These are phyloP conservation scores for Eremobia ochroleuca DNA, from an alignment of 2,888 invertebrate genomes.

Conservation along the genomic window DNA sequence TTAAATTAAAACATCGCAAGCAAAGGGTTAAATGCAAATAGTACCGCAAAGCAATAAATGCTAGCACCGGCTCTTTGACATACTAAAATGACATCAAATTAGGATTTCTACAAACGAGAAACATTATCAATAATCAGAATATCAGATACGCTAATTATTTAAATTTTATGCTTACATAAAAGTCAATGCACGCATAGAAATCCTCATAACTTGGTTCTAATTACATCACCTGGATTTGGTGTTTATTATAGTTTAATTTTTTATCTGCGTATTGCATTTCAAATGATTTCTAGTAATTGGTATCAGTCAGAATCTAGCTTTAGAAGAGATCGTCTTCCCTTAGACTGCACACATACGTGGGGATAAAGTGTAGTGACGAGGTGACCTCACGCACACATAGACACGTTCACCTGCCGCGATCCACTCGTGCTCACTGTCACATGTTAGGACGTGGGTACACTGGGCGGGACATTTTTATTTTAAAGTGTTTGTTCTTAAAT, in stretches of 20 bases:
- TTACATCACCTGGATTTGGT: conserved; percentile 32
- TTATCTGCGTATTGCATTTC: conserved; percentile 36
- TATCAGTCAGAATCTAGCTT: conserved; percentile 65
- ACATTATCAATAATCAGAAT: conserved; percentile 23
- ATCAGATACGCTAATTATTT: conserved; percentile 4
- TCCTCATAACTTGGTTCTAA: conserved; percentile 27
- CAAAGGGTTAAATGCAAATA: background rate
- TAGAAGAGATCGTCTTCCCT: conserved; percentile 72
- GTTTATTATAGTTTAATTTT: conserved; percentile 42
- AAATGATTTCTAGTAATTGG: conserved; percentile 51
- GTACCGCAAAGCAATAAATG: background rate
- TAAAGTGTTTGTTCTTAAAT: background rate
- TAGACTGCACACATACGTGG: conserved; percentile 68
- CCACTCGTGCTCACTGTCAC: conserved; percentile 89
- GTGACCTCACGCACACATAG: conserved; percentile 88
- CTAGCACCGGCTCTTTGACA: conserved; percentile 3
- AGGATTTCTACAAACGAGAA: conserved; percentile 14
- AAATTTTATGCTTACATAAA: conserved; percentile 33
- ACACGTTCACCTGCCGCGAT: conserved; percentile 84
- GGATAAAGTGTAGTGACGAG: conserved; percentile 66
- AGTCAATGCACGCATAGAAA: conserved; percentile 18
- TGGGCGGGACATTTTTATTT: conserved; percentile 10
- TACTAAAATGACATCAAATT: conserved; percentile 11
- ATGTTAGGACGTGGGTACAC: conserved; percentile 72
- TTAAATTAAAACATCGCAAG: conserved; percentile 1